phyloP scores from a whole-genome alignment of 2,113 vertebrate species.

The Pandion haliaetus region DNA sequence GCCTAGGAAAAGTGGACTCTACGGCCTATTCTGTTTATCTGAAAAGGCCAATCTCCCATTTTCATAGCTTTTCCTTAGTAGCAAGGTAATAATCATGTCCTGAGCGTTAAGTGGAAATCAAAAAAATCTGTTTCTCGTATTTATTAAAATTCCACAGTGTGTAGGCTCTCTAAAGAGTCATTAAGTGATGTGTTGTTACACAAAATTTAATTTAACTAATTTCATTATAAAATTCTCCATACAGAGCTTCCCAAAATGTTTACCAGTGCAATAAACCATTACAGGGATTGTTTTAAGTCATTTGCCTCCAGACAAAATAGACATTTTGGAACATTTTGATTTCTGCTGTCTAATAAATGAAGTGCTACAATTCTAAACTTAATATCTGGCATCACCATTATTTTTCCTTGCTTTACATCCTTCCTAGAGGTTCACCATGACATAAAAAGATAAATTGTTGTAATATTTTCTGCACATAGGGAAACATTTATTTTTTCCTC shows the following conservation, averaged over 20 bases:
- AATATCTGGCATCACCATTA: constrained; percentile 48
- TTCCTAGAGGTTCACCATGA: constrained; percentile 6
- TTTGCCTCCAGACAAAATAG: constrained; percentile 64
- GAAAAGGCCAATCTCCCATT: not conserved
- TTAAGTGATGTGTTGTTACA: not conserved
- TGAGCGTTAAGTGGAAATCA: not conserved
- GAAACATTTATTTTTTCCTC: not conserved
- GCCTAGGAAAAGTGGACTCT: not conserved
- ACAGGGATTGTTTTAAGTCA: constrained; percentile 1
- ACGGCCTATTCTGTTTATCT: not conserved
- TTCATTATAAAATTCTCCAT: constrained; percentile 40
- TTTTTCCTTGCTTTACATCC: constrained; percentile 40
- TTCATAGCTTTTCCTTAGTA: not conserved
- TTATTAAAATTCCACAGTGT: constrained; percentile 49
- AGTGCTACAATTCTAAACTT: constrained; percentile 47
- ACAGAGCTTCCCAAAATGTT: constrained; percentile 27
- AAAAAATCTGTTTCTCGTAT: constrained; percentile 10
- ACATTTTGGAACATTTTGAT: constrained; percentile 52
- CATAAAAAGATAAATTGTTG: constrained; percentile 50
- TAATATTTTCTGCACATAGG: constrained; percentile 9
- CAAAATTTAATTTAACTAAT: constrained; percentile 62
- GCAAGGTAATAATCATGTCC: not conserved
- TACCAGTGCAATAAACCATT: constrained; percentile 37
- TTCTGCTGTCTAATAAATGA: constrained; percentile 50
- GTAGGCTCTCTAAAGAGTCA: not conserved